phyloP scores from a whole-genome alignment of 2,113 vertebrate genomes.

The Suncus etruscus region DNA sequence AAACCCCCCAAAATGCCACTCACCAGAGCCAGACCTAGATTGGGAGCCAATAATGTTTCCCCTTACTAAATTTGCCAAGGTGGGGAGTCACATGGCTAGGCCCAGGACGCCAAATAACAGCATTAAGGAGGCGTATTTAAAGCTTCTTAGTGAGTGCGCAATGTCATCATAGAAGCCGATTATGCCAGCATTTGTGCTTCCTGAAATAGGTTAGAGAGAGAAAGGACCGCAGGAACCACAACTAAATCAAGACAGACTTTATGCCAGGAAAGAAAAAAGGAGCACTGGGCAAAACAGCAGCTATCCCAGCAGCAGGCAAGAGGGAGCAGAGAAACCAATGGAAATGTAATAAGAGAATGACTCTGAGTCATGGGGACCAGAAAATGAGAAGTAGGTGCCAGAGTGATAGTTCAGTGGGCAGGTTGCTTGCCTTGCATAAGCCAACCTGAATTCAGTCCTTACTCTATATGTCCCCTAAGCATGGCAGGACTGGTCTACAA shows the following conservation, averaged over 20 bases:
- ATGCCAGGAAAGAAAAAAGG: not conserved
- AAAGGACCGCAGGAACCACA: not conserved
- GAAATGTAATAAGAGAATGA: not conserved
- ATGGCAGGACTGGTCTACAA: too few relatives aligned
- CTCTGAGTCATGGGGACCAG: not conserved
- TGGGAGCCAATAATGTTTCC: too few relatives aligned
- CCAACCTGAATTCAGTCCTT: too few relatives aligned
- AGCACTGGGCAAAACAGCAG: not conserved
- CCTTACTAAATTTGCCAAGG: not conserved
- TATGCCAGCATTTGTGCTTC: conserved; percentile 46
- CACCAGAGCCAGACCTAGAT: not conserved
- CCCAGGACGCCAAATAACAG: not conserved
- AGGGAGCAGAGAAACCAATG: too few relatives aligned
- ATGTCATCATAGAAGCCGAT: conserved; percentile 2
- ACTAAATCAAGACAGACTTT: not conserved
- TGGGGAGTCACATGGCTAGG: not conserved
- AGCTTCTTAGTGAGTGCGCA: not conserved
- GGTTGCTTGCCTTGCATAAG: too few relatives aligned
- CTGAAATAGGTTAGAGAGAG: conserved; percentile 65
- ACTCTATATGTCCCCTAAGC: too few relatives aligned
- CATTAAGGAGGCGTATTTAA: not conserved
- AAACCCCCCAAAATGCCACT: not conserved
- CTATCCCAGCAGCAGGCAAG: not conserved
- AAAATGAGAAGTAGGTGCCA: not conserved
- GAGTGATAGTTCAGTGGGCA: too few relatives aligned